A percentile compares a stretch with the other conserved stretches of the same genome.
Evolutionary conservation across 1,140 invertebrate genomes (phyloP).

Genomic region (Teleopsis dalmanni): DNA sequence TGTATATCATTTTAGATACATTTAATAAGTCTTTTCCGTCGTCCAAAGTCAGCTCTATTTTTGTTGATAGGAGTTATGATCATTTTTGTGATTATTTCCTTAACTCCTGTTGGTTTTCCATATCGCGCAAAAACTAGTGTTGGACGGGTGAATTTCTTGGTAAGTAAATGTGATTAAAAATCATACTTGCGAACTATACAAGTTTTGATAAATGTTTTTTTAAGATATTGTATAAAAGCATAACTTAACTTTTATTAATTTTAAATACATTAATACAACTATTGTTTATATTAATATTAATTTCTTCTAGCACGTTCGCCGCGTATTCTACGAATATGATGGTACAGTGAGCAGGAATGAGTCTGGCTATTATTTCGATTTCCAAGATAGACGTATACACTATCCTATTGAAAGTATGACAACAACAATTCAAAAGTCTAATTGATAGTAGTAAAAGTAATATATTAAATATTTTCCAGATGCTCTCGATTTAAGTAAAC

Average conservation of each 20-base stretch:
- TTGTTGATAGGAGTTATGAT: slow-evolving; percentile 49
- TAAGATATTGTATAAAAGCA: no score
- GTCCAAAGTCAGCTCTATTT: slow-evolving; percentile 21
- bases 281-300: neutral
- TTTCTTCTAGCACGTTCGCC: slow-evolving; percentile 51
- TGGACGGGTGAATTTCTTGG: slow-evolving; percentile 58
- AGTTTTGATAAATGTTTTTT: no score
- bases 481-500: slow-evolving; percentile 44
- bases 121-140: slow-evolving; percentile 61
- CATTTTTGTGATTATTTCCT: slow-evolving; percentile 52
- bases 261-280: neutral
- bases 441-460: no score
- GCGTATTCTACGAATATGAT: slow-evolving; percentile 51
- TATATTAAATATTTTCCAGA: no score
- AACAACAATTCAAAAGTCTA: no score
- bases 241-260: no score
- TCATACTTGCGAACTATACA: no score
- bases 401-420: slow-evolving; percentile 30
- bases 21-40: slow-evolving; percentile 31
- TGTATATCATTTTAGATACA: slow-evolving; percentile 18
- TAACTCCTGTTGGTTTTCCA: slow-evolving; percentile 66
- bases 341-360: slow-evolving; percentile 49
- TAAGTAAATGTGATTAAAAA: slow-evolving; percentile 47
- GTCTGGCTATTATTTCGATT: slow-evolving; percentile 62
- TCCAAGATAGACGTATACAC: slow-evolving; percentile 61